Evolutionary conservation across 1,140 invertebrate genomes (phyloP).

Genomic region (Cephus cinctus): DNA sequence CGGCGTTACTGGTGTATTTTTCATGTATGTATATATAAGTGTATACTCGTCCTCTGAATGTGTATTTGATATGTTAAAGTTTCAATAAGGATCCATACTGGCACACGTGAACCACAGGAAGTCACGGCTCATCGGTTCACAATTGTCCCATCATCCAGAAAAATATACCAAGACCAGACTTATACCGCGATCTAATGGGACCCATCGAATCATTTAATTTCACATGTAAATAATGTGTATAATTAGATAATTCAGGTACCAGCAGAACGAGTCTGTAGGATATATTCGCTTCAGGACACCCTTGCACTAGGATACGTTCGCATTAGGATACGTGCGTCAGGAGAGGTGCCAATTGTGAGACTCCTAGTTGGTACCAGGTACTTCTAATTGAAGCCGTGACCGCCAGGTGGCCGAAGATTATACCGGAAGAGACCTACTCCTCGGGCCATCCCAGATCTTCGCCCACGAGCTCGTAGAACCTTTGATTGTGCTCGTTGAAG

Average conservation of each 20-base stretch:
- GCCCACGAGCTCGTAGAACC: slow-evolving; percentile 92
- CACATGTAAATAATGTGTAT: background rate
- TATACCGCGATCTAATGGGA: background rate
- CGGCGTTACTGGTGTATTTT: slow-evolving; percentile 34
- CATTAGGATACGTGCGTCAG: too few species aligned
- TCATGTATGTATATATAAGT: slow-evolving; percentile 11
- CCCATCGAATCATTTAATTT: background rate
- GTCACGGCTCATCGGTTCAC: background rate
- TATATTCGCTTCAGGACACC: too few species aligned
- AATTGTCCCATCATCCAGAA: background rate
- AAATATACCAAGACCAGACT: slow-evolving; percentile 8
- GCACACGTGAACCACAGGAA: too few species aligned
- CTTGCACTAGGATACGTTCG: too few species aligned
- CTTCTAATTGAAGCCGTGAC: too few species aligned
- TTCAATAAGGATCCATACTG: too few species aligned
- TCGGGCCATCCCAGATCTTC: slow-evolving; percentile 90
- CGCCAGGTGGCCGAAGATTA: too few species aligned
- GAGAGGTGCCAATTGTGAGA: too few species aligned
- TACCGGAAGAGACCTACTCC: slow-evolving; percentile 62
- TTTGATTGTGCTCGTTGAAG: slow-evolving; percentile 92
- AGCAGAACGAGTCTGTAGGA: too few species aligned
- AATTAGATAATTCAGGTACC: too few species aligned
- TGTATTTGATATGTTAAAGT: background rate
- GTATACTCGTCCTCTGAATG: background rate
- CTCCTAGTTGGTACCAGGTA: too few species aligned